These are phyloP conservation scores for Acromyrmex charruanus DNA, from an alignment of 1,140 invertebrate genomes.

Conservation along the genomic window DNA sequence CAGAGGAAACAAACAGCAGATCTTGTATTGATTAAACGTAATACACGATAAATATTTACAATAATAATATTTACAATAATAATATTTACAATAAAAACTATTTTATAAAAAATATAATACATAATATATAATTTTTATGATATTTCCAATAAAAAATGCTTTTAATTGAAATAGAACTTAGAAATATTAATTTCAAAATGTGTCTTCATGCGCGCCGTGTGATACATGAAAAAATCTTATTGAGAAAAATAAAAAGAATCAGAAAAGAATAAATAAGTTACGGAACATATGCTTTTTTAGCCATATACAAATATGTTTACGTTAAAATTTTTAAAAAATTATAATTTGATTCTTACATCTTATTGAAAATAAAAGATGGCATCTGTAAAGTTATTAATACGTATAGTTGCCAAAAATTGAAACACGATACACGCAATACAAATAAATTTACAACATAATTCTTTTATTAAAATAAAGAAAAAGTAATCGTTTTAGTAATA, in stretches of 20 bases:
- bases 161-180: neutral
- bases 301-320: neutral
- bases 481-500: neutral
- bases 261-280: constrained; percentile 28
- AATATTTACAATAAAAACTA: neutral
- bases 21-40: constrained; percentile 24
- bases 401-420: neutral
- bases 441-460: neutral
- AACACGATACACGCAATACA: neutral
- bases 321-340: neutral
- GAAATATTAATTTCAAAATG: constrained; percentile 29
- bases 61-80: neutral
- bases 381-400: neutral
- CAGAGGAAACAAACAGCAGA: constrained; percentile 24
- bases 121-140: neutral
- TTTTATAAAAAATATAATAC: neutral
- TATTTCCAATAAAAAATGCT: neutral
- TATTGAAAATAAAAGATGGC: neutral
- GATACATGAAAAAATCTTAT: constrained; percentile 19
- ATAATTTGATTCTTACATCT: neutral
- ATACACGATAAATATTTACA: constrained; percentile 18
- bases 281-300: neutral
- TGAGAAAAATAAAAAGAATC: neutral
- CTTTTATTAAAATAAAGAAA: neutral
- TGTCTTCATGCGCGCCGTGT: neutral